Base-by-base conservation (phyloP, 2,797 vertebrate species). In the Eleutherodactylus coqui region DNA sequence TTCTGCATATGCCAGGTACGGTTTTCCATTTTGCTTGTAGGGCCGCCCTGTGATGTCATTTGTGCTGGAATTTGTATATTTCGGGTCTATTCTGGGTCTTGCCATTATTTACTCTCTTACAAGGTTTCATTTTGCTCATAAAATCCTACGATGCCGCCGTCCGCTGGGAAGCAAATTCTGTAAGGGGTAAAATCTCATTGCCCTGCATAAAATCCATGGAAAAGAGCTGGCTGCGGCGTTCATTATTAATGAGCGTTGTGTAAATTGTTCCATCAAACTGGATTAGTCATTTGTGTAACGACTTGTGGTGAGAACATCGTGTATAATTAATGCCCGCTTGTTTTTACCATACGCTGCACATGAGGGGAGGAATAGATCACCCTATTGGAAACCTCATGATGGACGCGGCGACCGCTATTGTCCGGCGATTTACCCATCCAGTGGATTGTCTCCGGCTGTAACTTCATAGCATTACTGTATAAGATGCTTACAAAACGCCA, bases 221-320 rank as follows among this genome's bases (percentile, higher is more conserved):
- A 32, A 32, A 32, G 60, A 36, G 62, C 34, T 1, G 38, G 17
- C 69, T 70, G 27, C 75, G 14, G 14, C 27, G 8, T 75, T 34
- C 16, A 76, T 51, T 76, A 76, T 76, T 51, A 51, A 76, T 53
- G 75, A 51, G 69, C 0, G 29, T 17, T 7, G 75, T 24, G 75
- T 34, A 53, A 34, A 51, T 76, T 53, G 75, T 53, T 53, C 41
- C 75, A 53, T 51, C 47, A 32, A 34, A 49, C 47, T 8, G 14
- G 27, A 75, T 75, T 49, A 49, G 73, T 75, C 75, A 34, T 76
- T 76, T 51, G 27, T 76, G 47, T 34, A 76, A 34, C 27, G 16
- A 76, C 75, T 75, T 51, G 47, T 76, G 75, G 75, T 51, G 75
- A 51, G 75, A 76, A 76, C 16, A 32, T 53, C 14, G 10, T 51